Percentiles rank a stretch among this genome's conserved stretches.
Conservation (phyloP, 2,888 invertebrate genomes). For the Mallateleia sp. region DNA sequence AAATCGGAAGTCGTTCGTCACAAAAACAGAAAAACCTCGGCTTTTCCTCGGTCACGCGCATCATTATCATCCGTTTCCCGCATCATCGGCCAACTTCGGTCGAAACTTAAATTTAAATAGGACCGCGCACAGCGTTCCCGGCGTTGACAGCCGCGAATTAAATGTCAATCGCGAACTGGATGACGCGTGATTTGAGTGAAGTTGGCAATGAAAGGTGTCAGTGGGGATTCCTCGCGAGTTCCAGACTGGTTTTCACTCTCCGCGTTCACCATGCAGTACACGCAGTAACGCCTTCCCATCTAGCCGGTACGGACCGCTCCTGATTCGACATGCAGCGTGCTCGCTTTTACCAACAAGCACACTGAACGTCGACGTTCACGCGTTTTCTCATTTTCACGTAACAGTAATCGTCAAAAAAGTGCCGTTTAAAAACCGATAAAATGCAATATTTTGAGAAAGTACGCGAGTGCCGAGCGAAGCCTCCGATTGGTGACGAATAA, state of each 20-base stretch:
- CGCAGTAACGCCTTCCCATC: slow-evolving; percentile 81
- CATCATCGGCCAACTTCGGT: not conserved
- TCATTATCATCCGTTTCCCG: not conserved
- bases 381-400: slow-evolving; percentile 24
- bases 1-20: too few relatives aligned
- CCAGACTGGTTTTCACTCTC: slow-evolving; percentile 87
- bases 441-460: slow-evolving; percentile 74
- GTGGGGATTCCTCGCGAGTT: slow-evolving; percentile 77
- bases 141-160: slow-evolving; percentile 41
- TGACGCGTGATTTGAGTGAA: slow-evolving; percentile 80
- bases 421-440: slow-evolving; percentile 6
- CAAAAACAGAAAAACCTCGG: slow-evolving; percentile 4
- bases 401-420: slow-evolving; percentile 12
- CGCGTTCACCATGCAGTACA: slow-evolving; percentile 83
- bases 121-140: not conserved
- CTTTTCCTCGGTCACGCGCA: slow-evolving; percentile 5
- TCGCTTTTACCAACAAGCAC: slow-evolving; percentile 54
- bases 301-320: slow-evolving; percentile 81
- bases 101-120: not conserved
- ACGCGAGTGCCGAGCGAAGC: slow-evolving; percentile 66
- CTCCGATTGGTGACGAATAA: slow-evolving; percentile 77
- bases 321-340: slow-evolving; percentile 69
- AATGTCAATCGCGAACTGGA: slow-evolving; percentile 61
- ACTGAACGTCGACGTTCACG: slow-evolving; percentile 18
- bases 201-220: slow-evolving; percentile 85